phyloP scores from a whole-genome alignment of 2,797 vertebrate genomes.

The Synaphobranchus kaupii region DNA sequence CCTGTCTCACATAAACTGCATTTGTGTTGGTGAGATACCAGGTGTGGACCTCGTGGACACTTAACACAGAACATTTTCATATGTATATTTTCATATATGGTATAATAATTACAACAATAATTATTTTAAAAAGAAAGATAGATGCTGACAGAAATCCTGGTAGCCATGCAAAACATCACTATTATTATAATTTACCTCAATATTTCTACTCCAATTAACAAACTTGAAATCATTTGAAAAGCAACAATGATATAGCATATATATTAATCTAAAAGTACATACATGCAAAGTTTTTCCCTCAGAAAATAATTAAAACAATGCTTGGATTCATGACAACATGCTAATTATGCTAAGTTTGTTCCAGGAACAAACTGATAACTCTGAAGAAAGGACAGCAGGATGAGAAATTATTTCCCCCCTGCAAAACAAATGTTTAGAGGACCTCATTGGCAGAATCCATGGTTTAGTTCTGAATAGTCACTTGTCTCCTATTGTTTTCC shows the following conservation, averaged over 20 bases:
- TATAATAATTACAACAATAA: background rate
- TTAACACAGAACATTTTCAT: too few species aligned
- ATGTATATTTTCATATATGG: too few species aligned
- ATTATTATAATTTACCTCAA: background rate
- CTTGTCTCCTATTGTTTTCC: too few species aligned
- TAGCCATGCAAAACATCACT: background rate
- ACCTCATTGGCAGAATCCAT: background rate
- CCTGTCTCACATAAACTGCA: too few species aligned
- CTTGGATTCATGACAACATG: background rate
- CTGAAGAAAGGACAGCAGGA: background rate
- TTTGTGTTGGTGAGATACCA: background rate
- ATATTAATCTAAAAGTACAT: background rate
- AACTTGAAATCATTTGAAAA: background rate
- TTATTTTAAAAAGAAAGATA: background rate
- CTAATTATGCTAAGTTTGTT: background rate
- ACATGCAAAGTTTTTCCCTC: background rate
- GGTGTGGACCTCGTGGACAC: background rate
- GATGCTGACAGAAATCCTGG: too few species aligned
- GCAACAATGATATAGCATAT: background rate
- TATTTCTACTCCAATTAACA: too few species aligned
- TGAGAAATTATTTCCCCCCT: background rate
- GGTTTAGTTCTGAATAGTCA: background rate
- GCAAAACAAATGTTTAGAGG: background rate
- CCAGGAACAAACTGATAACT: background rate
- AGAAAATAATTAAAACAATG: background rate